Evolutionary conservation across 2,888 invertebrate genomes (phyloP).

Genomic region (Dendrolimus houi): DNA sequence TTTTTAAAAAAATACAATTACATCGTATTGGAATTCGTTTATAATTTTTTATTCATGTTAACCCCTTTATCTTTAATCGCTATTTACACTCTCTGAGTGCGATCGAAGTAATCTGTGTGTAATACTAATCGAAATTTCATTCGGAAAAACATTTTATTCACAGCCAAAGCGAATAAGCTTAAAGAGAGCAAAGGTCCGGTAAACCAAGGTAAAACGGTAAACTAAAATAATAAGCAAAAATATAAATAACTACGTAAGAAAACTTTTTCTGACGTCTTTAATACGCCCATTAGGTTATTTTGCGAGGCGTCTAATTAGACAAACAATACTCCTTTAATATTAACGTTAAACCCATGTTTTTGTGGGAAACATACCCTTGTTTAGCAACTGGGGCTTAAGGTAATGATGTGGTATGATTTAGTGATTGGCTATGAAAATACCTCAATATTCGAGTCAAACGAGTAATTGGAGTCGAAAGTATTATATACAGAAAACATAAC

Average conservation of each 20-base stretch:
- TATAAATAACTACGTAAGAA: background rate
- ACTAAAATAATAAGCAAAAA: background rate
- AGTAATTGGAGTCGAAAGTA: background rate
- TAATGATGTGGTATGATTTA: slow-evolving; percentile 47
- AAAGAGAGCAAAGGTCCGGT: too few species aligned
- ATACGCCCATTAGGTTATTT: slow-evolving; percentile 55
- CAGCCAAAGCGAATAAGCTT: too few species aligned
- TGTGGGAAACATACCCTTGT: slow-evolving; percentile 67
- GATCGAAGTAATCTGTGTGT: too few species aligned
- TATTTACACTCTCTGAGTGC: too few species aligned
- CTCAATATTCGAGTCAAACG: background rate
- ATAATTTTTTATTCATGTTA: too few species aligned
- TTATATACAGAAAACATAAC: too few species aligned
- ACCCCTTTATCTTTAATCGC: too few species aligned
- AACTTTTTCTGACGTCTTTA: slow-evolving; percentile 21
- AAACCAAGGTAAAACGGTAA: background rate
- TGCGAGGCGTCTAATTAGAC: slow-evolving; percentile 60
- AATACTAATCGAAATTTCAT: too few species aligned
- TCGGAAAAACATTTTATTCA: too few species aligned
- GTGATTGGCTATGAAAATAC: background rate
- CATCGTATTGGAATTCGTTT: too few species aligned
- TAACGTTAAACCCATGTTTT: slow-evolving; percentile 52
- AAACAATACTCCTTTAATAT: slow-evolving; percentile 62
- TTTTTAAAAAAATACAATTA: too few species aligned
- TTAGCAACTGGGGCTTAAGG: slow-evolving; percentile 51